Conservation (phyloP, 2,888 invertebrate genomes). For the Nysson spinosus region DNA sequence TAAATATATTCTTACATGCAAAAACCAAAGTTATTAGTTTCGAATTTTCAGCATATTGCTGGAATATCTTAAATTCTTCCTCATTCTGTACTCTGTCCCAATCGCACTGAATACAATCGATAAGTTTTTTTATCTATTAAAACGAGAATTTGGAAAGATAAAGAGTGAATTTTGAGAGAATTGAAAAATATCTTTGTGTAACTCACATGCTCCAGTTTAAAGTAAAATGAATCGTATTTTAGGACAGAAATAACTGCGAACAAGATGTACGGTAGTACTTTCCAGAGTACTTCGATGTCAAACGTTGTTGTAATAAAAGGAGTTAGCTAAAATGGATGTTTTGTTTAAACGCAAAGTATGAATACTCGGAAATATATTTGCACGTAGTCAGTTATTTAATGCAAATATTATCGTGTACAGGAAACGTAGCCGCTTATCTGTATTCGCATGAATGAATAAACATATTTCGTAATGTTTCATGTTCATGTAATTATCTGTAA, state of each 20-base stretch:
- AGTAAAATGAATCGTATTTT: constrained; percentile 7
- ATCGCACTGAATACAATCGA: constrained; percentile 9
- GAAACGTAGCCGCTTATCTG: too few species aligned
- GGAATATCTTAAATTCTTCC: constrained; percentile 18
- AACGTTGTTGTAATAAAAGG: too few species aligned
- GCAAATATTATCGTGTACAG: too few species aligned
- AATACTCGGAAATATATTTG: too few species aligned
- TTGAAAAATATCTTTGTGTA: not conserved
- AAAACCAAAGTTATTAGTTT: not conserved
- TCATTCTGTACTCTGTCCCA: constrained; percentile 19
- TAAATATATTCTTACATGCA: constrained; percentile 6
- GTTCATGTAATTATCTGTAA: too few species aligned
- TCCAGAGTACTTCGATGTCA: not conserved
- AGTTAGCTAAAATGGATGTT: not conserved
- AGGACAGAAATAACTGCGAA: not conserved
- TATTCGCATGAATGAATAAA: too few species aligned
- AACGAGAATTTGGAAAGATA: not conserved
- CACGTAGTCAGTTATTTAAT: too few species aligned
- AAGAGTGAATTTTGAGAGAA: not conserved
- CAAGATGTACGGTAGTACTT: not conserved
- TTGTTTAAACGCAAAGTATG: too few species aligned
- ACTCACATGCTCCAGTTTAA: constrained; percentile 17
- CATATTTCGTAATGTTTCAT: too few species aligned
- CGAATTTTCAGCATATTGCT: not conserved
- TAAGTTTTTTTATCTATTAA: constrained; percentile 8